Evolutionary conservation across 2,888 invertebrate species (phyloP).

Genomic region (Tipula helvola): DNA sequence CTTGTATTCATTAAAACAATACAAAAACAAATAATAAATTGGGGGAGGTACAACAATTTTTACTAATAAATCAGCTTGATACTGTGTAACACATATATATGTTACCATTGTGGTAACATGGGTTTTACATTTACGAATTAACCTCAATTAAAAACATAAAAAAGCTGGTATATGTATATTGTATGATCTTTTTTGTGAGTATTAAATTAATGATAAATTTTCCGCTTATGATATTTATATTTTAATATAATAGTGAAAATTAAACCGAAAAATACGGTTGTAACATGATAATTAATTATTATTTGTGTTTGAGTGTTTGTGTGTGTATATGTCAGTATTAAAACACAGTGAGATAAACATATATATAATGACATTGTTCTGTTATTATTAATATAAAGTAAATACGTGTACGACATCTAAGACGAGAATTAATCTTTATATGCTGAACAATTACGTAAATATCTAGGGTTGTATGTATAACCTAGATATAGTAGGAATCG

Average conservation of each 20-base stretch:
- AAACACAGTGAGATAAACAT: neutral
- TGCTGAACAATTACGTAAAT: neutral
- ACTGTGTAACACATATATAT: neutral
- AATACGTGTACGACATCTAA: neutral
- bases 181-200: neutral
- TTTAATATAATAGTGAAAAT: neutral
- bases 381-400: neutral
- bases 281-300: neutral
- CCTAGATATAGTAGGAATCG: neutral
- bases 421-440: neutral
- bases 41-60: neutral
- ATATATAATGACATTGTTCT: neutral
- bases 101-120: constrained; percentile 4
- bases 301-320: neutral
- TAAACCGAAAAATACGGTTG: neutral
- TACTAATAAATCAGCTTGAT: neutral
- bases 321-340: neutral
- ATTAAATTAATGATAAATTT: neutral
- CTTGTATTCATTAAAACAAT: neutral
- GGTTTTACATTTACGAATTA: neutral
- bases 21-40: neutral
- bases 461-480: neutral
- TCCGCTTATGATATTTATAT: neutral
- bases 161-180: neutral
- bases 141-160: constrained; percentile 4